These are phyloP conservation scores for Trachymyrmex septentrionalis DNA, from an alignment of 1,140 invertebrate genomes.

Conservation along the genomic window DNA sequence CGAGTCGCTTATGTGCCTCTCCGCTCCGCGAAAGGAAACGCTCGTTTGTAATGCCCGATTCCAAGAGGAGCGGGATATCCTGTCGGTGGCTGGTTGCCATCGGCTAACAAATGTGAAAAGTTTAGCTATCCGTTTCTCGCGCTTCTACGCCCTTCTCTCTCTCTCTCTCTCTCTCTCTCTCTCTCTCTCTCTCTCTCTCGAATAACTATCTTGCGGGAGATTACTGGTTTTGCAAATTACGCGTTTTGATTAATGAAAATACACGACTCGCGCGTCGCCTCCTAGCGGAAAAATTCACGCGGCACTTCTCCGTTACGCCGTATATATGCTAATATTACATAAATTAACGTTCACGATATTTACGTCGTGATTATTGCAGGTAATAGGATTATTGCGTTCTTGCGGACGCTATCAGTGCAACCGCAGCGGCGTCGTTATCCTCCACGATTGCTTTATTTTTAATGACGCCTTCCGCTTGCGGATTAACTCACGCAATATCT, in stretches of 20 bases:
- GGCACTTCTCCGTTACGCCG: not conserved
- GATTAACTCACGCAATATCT: constrained; percentile 17
- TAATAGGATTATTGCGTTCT: not conserved
- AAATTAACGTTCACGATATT: constrained; percentile 29
- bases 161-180: not conserved
- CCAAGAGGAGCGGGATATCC: constrained; percentile 50
- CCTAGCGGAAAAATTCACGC: constrained; percentile 1
- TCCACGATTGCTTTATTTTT: not conserved
- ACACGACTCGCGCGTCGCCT: not conserved
- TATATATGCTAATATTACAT: constrained; percentile 26
- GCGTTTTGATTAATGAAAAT: constrained; percentile 45
- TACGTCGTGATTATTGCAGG: constrained; percentile 35
- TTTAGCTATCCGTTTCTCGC: constrained; percentile 31
- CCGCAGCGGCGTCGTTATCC: not conserved
- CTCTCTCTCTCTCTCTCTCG: not conserved
- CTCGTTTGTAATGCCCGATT: constrained; percentile 52
- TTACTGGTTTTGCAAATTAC: constrained; percentile 35
- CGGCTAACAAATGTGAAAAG: constrained; percentile 50
- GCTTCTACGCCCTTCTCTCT: too few relatives aligned
- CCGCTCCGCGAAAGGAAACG: constrained; percentile 46
- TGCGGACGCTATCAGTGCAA: constrained; percentile 19
- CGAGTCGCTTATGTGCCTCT: constrained; percentile 34
- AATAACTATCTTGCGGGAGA: not conserved
- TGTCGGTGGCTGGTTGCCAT: constrained; percentile 37
- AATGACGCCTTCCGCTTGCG: not conserved